These are phyloP conservation scores for Pristionchus pacificus DNA, from an alignment of 1,140 invertebrate species.

Conservation along the genomic window DNA sequence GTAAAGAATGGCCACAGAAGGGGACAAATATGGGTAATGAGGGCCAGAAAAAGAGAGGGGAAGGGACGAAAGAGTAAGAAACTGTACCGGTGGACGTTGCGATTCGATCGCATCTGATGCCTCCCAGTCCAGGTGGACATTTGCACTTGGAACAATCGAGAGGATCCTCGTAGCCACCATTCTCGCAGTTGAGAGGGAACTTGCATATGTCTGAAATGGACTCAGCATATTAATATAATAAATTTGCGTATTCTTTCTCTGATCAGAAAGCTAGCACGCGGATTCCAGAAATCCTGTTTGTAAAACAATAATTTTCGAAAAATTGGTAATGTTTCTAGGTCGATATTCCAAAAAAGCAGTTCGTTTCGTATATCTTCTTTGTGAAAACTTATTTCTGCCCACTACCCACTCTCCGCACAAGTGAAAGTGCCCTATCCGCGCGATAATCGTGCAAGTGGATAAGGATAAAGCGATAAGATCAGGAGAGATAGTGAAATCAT, in stretches of 20 bases:
- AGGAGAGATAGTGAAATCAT: too few relatives aligned
- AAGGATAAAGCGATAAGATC: too few relatives aligned
- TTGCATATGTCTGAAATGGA: constrained; percentile 30
- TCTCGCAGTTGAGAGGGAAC: constrained; percentile 23
- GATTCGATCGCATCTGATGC: constrained; percentile 23
- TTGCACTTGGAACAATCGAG: constrained; percentile 31
- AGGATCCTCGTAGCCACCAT: constrained; percentile 36
- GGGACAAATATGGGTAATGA: too few relatives aligned
- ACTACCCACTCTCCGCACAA: too few relatives aligned
- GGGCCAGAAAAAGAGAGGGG: background rate
- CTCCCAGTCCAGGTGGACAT: constrained; percentile 32
- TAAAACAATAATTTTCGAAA: too few relatives aligned
- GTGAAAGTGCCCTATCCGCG: too few relatives aligned
- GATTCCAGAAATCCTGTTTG: constrained; percentile 6
- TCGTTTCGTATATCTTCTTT: too few relatives aligned
- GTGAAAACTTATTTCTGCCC: too few relatives aligned
- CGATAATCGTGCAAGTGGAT: too few relatives aligned
- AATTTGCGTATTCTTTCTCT: background rate
- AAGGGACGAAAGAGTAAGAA: background rate
- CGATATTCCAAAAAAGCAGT: too few relatives aligned
- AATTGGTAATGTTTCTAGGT: too few relatives aligned
- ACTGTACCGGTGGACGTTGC: constrained; percentile 26
- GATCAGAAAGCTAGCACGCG: background rate
- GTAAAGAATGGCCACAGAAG: too few relatives aligned
- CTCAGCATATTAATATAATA: background rate